Evolutionary conservation across 2,113 vertebrate species (phyloP), one percentile per base, ranked within the genome.

Genomic region (Syngnathus floridae): DNA sequence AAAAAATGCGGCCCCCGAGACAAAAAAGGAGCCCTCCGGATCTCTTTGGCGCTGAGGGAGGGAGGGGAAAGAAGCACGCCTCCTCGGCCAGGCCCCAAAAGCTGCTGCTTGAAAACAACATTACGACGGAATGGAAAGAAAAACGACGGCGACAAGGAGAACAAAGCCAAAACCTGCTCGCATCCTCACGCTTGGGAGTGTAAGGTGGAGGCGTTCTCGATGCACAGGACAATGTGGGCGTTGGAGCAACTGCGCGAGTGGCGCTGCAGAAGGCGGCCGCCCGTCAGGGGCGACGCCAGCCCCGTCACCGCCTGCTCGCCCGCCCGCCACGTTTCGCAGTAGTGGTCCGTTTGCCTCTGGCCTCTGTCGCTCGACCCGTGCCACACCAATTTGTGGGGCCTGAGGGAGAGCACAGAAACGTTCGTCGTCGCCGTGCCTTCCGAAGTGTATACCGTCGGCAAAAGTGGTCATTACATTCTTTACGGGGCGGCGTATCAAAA

Each of bases 361-460:
- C 91, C 91, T 74, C 84, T 85, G 57, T 70, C 69, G 75, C 91
- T 94, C 0, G 97, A 98, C 65, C 97, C 96, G 0, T 99, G 96
- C 97, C 97, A 99, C 64, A 99, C 59, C 9, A 89, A 94, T 84
- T 98, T 99, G 85, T 95, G 93, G 0, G 94, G 94, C 95, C 97
- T 98, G 79, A 6, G 67, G 65, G 81, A 86, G 35, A 52, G 31
- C 22, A 81, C 26, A 31, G 3, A 31, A 31, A 31, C 26, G 26
- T 31, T 31, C 2, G 26, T 3, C 26, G 26, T 31, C 26, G 26
- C 26, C 26, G 3, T 31, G 26, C 26, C 26, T 31, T 31, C 26
- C 2, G 3, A 31, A 0, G 26, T 31, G 3, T 31, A 31, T 3
- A 31, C 26, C 26, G 26, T 31, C 26, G 26, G 26, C 26, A 31